phyloP scores from a whole-genome alignment of 2,888 invertebrate genomes.

The Pristionchus entomophagus region DNA sequence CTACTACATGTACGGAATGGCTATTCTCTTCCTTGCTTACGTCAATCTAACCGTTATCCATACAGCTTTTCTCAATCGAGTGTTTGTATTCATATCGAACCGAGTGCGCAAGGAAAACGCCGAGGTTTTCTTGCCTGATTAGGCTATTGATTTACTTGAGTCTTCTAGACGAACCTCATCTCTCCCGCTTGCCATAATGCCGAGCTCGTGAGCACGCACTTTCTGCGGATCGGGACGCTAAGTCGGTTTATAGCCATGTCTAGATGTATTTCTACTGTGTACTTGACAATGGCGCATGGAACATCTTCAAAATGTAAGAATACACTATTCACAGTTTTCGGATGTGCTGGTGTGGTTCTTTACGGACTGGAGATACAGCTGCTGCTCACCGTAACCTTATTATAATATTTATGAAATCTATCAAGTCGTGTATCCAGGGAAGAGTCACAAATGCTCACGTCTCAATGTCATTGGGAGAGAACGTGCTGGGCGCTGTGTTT shows the following conservation, averaged over 20 bases:
- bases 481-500: background rate
- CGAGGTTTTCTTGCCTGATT: too few species aligned
- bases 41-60: conserved; percentile 10
- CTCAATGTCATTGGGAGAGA: background rate
- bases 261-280: too few species aligned
- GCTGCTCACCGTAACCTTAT: background rate
- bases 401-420: too few species aligned
- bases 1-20: conserved; percentile 13
- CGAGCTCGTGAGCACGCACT: conserved; percentile 9
- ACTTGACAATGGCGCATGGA: too few species aligned
- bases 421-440: too few species aligned
- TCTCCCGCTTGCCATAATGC: background rate
- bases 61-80: background rate
- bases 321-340: conserved; percentile 17
- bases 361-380: conserved; percentile 16
- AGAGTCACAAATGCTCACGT: background rate
- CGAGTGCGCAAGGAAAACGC: too few species aligned
- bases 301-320: background rate
- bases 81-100: background rate
- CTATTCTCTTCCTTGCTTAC: conserved; percentile 23
- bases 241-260: conserved; percentile 1
- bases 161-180: conserved; percentile 17
- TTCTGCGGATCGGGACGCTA: conserved; percentile 35
- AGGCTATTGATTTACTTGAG: too few species aligned
- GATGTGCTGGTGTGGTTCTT: background rate